Percentiles rank a stretch among this genome's conserved stretches.
Evolutionary conservation across 2,888 invertebrate species (phyloP).

Genomic region (Philereme transversata): DNA sequence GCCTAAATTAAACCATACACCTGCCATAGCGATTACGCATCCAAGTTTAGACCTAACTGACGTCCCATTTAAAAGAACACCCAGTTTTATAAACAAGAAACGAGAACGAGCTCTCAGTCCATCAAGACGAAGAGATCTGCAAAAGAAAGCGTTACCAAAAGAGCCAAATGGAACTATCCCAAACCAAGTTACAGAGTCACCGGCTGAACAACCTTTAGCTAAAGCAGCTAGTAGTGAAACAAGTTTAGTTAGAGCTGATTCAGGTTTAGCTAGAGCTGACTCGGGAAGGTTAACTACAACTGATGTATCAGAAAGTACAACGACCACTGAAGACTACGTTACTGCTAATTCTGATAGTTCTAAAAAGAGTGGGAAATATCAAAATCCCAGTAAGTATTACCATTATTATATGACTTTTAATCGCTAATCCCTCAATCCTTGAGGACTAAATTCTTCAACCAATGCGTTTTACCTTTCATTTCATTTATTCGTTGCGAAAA

Average conservation of each 20-base stretch:
- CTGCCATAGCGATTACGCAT: constrained; percentile 85
- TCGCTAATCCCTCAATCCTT: no score
- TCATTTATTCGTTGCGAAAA: no score
- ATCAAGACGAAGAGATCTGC: constrained; percentile 77
- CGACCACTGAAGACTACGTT: constrained; percentile 93
- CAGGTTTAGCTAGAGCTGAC: constrained; percentile 88
- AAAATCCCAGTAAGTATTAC: constrained; percentile 68
- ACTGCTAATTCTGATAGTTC: constrained; percentile 93
- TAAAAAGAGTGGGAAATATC: constrained; percentile 82
- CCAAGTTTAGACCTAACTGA: constrained; percentile 79
- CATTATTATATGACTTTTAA: neutral
- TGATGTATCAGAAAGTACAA: constrained; percentile 94
- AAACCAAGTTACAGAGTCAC: constrained; percentile 68
- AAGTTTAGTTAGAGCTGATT: constrained; percentile 87
- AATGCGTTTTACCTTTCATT: no score
- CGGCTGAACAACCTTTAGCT: constrained; percentile 61
- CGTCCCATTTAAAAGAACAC: constrained; percentile 76
- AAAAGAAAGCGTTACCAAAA: constrained; percentile 68
- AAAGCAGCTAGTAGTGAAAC: constrained; percentile 71
- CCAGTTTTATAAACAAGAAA: constrained; percentile 79
- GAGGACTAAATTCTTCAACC: no score
- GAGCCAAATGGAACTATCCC: constrained; percentile 74
- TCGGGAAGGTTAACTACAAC: constrained; percentile 88
- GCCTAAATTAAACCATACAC: constrained; percentile 69
- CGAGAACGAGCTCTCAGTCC: constrained; percentile 80